These are phyloP conservation scores for Pasiphila rectangulata DNA, from an alignment of 2,888 invertebrate genomes.

Conservation along the genomic window DNA sequence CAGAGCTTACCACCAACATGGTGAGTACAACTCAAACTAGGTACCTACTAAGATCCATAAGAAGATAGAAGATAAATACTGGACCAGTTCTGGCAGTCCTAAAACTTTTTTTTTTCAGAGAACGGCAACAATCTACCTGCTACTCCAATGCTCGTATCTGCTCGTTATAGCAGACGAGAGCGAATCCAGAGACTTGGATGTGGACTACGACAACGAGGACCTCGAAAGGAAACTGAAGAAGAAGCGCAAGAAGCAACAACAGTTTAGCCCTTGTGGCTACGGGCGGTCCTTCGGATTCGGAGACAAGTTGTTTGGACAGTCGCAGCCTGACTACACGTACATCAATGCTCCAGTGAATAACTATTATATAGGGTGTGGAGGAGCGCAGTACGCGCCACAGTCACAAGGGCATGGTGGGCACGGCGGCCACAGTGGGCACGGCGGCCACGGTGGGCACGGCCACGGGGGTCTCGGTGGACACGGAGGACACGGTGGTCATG, in stretches of 20 bases:
- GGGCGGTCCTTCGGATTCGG: conserved; percentile 49
- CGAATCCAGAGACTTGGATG: conserved; percentile 47
- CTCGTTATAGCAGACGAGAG: conserved; percentile 43
- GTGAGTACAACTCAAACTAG: conserved; percentile 44
- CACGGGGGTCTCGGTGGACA: conserved; percentile 30
- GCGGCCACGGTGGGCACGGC: conserved; percentile 27
- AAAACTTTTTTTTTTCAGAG: conserved; percentile 42
- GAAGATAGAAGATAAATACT: no score
- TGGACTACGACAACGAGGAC: conserved; percentile 46
- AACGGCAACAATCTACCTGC: conserved; percentile 41
- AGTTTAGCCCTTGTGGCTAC: conserved; percentile 50
- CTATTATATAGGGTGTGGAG: conserved; percentile 66
- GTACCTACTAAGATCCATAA: no score
- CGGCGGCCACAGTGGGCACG: conserved; percentile 32
- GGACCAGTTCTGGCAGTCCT: no score
- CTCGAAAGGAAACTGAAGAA: conserved; percentile 56
- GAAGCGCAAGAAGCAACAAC: conserved; percentile 59
- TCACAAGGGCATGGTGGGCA: conserved; percentile 39
- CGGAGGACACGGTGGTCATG: conserved; percentile 9
- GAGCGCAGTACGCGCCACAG: conserved; percentile 34
- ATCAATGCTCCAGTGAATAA: conserved; percentile 69
- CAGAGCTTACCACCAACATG: conserved; percentile 31
- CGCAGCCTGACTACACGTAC: conserved; percentile 59
- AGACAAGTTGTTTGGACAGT: conserved; percentile 52
- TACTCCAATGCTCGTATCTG: conserved; percentile 41